Percentiles rank a stretch among this genome's conserved stretches.
phyloP scores from a whole-genome alignment of 2,888 invertebrate species.

The Aspidapion aeneum region DNA sequence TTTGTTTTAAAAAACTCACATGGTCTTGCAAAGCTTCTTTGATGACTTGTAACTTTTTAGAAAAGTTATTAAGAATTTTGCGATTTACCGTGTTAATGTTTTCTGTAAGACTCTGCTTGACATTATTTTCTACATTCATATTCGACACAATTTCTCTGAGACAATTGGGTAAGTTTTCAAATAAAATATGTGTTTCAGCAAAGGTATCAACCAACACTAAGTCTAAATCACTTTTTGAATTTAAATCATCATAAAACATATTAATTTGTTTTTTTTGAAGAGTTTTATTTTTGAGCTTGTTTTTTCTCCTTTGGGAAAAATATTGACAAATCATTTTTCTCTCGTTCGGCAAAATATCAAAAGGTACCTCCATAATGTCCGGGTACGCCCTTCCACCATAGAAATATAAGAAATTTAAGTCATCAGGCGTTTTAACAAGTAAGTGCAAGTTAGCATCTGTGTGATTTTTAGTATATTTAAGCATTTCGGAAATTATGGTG shows the following conservation, averaged over 20 bases:
- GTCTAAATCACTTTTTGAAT: conserved; percentile 2
- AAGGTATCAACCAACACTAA: not conserved
- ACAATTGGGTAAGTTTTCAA: conserved; percentile 11
- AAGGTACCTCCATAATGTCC: conserved; percentile 10
- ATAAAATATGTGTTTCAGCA: not conserved
- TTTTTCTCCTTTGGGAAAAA: not conserved
- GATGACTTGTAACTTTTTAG: not conserved
- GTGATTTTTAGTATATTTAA: conserved; percentile 20
- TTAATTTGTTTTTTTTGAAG: conserved; percentile 5
- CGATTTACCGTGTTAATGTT: not conserved
- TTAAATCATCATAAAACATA: not conserved
- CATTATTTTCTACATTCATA: not conserved
- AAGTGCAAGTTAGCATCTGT: conserved; percentile 26
- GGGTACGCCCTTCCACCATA: conserved; percentile 23
- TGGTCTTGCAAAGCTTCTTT: not conserved
- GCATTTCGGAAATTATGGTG: conserved; percentile 21
- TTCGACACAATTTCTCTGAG: conserved; percentile 8
- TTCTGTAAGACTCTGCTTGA: not conserved
- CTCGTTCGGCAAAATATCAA: not conserved
- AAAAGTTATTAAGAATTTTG: not conserved
- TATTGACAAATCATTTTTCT: not conserved
- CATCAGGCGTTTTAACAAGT: conserved; percentile 19
- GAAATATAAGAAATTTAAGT: conserved; percentile 19
- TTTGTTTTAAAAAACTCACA: not conserved
- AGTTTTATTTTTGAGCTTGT: not conserved